Evolutionary conservation across 2,888 invertebrate species (phyloP).

Genomic region (Operophtera brumata): DNA sequence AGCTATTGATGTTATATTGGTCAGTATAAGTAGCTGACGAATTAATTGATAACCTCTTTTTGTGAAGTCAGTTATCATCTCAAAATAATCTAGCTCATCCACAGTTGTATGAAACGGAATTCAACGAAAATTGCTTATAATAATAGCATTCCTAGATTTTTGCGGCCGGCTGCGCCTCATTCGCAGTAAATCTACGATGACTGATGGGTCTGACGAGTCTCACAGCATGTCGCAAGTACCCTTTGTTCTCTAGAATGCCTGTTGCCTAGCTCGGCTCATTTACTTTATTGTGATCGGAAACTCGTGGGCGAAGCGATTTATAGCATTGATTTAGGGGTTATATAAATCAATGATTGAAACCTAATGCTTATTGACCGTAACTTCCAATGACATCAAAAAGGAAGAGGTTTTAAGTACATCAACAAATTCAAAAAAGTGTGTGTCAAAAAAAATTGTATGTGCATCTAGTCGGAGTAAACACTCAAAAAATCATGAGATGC

Average conservation of each 20-base stretch:
- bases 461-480: no score
- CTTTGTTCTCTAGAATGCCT: conserved; percentile 3
- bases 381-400: background rate
- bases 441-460: no score
- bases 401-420: background rate
- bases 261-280: background rate
- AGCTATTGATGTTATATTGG: no score
- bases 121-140: no score
- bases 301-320: conserved; percentile 1
- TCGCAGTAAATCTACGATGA: conserved; percentile 1
- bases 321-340: background rate
- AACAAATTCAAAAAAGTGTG: no score
- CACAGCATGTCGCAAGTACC: background rate
- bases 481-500: no score
- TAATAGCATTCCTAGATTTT: background rate
- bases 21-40: no score
- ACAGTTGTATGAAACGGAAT: no score
- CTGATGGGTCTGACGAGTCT: background rate
- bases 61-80: no score
- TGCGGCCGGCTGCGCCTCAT: conserved; percentile 1
- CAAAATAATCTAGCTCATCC: no score
- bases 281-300: conserved; percentile 3
- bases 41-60: no score
- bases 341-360: no score
- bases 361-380: conserved; percentile 1